phyloP scores from a whole-genome alignment of 2,113 vertebrate genomes.

The Charina bottae region DNA sequence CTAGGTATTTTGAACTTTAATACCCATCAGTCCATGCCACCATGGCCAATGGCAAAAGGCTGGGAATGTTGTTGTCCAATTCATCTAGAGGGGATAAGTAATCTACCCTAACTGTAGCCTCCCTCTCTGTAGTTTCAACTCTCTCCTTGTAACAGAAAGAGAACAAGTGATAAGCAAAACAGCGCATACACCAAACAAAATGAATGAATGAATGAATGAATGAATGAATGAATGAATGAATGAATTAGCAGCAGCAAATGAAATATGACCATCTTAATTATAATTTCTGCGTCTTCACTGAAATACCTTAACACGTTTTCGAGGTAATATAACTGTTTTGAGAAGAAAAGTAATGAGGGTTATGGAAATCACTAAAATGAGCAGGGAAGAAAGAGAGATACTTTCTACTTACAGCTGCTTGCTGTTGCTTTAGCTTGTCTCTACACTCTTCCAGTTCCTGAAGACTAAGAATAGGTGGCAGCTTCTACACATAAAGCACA shows the following conservation, averaged over 20 bases:
- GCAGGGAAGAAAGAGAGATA: background rate
- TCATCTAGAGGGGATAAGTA: too few relatives aligned
- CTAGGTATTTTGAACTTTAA: background rate
- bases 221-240: background rate
- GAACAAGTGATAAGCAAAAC: background rate
- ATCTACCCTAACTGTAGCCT: too few relatives aligned
- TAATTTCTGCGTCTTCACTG: background rate
- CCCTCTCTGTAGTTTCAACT: background rate
- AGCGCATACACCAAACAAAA: background rate
- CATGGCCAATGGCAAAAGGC: background rate
- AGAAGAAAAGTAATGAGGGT: background rate
- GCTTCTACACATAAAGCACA: slow-evolving; percentile 78
- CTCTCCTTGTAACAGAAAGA: background rate
- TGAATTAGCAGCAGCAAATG: background rate
- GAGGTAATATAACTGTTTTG: too few relatives aligned
- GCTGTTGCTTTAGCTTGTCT: slow-evolving; percentile 93
- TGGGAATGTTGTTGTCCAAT: background rate
- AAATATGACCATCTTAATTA: background rate
- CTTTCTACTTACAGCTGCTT: slow-evolving; percentile 88
- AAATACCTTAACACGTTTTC: background rate
- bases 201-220: background rate
- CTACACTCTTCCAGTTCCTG: slow-evolving; percentile 93
- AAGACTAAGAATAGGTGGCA: slow-evolving; percentile 90
- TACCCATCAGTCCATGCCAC: background rate
- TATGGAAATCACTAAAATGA: background rate